Base-by-base conservation (phyloP, 2,888 invertebrate genomes). In the Scrobipalpa atriplicella region DNA sequence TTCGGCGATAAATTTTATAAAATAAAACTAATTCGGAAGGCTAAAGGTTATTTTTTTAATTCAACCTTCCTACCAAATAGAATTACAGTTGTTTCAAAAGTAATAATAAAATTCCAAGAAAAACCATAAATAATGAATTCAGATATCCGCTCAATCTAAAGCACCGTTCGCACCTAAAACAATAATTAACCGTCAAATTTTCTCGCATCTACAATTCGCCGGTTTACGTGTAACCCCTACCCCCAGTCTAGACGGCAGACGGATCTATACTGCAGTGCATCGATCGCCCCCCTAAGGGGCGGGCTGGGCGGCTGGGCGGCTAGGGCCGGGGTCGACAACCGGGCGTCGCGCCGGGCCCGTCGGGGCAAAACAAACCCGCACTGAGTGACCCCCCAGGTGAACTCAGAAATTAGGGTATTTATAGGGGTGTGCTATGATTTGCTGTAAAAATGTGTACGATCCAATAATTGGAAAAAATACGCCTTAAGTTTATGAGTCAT, bases 191-290 rank as follows among this genome's bases (percentile, higher is more conserved):
- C 78, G 77, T 82, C 81, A 81, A 82, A 83, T 83, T 80, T 56
- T 78, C 77, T 80, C 80, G 83, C 82, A 78, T 84, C 82, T 80
- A 82, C 79, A 78, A 80, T 79, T 77, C 75, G 80, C 72, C 73
- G 73, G 73, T 71, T n/a, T 77, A 75, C 74, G 77, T 77, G 73
- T 74, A 75, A 71, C 73, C 39, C 58, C 62, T 72, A 73, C 77
- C 76, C 71, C 73, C 76, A 80, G 91, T 92, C 92, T 92, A 92
- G 92, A 92, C 92, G 84, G 78, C 82, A 86, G 87, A 87, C 89
- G 87, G 90, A 90, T 91, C 92, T 78, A 91, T 90, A 90, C 87
- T 87, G 90, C 90, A 86, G 80, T 75, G 84, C 87, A 89, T 89
- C 88, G 89, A 90, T 89, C 89, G 82, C 16, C 36, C 36, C 56